Conservation (phyloP, 2,797 vertebrate genomes). For the Tokudaia tokunoshimensis region DNA sequence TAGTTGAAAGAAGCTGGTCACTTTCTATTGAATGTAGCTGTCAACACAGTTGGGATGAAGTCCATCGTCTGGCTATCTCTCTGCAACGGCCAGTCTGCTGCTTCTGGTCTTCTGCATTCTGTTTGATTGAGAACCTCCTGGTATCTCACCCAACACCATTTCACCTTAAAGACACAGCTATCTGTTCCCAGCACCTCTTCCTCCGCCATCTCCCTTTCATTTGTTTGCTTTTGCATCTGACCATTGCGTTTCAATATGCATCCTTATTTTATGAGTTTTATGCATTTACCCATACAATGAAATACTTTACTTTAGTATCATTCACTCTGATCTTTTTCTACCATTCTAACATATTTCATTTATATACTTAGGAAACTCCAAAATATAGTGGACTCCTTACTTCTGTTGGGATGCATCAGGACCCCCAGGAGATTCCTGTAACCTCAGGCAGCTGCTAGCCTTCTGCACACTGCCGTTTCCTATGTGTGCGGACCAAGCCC, state of each 20-base stretch:
- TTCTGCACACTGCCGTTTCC: background rate
- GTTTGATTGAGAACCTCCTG: background rate
- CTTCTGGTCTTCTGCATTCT: background rate
- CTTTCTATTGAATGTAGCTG: background rate
- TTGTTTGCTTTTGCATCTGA: background rate
- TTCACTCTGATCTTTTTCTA: background rate
- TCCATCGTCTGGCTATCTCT: background rate
- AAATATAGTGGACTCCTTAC: background rate
- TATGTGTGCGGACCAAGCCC: background rate
- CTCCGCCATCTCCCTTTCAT: background rate
- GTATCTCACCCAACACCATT: background rate
- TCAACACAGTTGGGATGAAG: background rate
- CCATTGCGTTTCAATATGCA: background rate
- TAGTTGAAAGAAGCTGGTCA: background rate
- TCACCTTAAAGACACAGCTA: background rate
- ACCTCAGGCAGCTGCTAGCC: too few relatives aligned
- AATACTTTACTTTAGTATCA: background rate
- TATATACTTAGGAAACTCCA: background rate
- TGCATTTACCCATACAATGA: background rate
- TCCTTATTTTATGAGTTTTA: slow-evolving; percentile 52
- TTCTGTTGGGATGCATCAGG: background rate
- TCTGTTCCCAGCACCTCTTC: background rate
- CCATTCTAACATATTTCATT: slow-evolving; percentile 7
- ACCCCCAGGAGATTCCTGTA: background rate
- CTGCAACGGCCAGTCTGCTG: background rate